Evolutionary conservation across 2,888 invertebrate genomes (phyloP).

Genomic region (Volucella inanis): DNA sequence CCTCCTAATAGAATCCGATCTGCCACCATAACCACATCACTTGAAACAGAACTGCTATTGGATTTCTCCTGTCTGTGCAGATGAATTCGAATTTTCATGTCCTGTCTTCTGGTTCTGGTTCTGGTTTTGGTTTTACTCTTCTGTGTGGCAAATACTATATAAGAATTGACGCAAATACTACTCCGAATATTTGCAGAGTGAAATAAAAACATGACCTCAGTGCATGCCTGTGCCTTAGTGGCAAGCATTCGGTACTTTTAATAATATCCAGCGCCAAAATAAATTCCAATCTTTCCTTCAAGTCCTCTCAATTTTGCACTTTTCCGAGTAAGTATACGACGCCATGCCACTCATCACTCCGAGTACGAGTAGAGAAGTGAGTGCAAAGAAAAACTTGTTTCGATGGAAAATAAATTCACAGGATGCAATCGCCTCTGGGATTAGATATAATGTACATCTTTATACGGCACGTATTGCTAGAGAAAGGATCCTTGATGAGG

Average conservation of each 20-base stretch:
- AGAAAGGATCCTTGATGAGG: conserved; percentile 68
- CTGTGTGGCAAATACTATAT: background rate
- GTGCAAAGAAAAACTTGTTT: conserved; percentile 53
- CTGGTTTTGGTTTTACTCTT: no score
- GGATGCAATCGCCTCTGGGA: conserved; percentile 59
- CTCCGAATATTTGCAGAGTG: background rate
- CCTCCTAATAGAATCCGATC: conserved; percentile 48
- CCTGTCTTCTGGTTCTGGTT: conserved; percentile 9
- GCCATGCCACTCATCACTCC: conserved; percentile 18
- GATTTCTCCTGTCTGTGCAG: conserved; percentile 20
- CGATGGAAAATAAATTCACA: conserved; percentile 51
- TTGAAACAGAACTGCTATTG: background rate
- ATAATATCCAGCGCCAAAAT: conserved; percentile 58
- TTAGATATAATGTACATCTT: conserved; percentile 63
- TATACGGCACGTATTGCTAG: conserved; percentile 51
- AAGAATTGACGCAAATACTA: conserved; percentile 18
- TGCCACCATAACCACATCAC: conserved; percentile 3
- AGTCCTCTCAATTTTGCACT: conserved; percentile 31
- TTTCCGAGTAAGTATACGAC: background rate
- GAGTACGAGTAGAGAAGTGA: background rate
- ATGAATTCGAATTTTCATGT: conserved; percentile 63
- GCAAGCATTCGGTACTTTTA: conserved; percentile 51
- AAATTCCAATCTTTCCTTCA: conserved; percentile 43
- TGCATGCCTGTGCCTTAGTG: conserved; percentile 25
- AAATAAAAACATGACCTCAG: conserved; percentile 18